Conservation (phyloP, 92 coral and sea anemone species). For the Zoanthus gigantus region DNA sequence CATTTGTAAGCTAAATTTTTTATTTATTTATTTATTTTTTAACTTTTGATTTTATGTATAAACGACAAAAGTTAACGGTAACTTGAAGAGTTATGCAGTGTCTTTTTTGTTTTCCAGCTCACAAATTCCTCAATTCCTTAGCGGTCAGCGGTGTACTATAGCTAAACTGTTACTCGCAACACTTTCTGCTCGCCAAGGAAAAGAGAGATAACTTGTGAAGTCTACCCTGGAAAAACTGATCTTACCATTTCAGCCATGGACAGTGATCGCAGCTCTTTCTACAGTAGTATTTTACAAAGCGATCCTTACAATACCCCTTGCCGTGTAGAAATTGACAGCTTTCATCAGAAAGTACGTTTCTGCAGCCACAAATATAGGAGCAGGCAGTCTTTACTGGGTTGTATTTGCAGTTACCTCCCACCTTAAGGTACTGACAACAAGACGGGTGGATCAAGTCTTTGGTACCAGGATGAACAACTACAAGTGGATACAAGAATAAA, state of each 20-base stretch:
- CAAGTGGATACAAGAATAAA: neutral
- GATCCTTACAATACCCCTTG: constrained; percentile 2
- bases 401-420: constrained; percentile 39
- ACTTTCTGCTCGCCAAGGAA: no score
- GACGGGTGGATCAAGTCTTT: constrained; percentile 36
- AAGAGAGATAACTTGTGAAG: no score
- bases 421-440: constrained; percentile 31
- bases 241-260: constrained; percentile 42
- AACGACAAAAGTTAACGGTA: no score
- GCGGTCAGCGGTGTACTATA: no score
- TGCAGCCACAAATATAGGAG: constrained; percentile 39
- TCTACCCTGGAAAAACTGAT: neutral
- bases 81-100: no score
- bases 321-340: constrained; percentile 2
- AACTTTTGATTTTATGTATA: no score
- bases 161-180: no score
- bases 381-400: constrained; percentile 33
- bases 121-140: no score
- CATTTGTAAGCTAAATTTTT: no score
- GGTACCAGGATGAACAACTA: constrained; percentile 6
- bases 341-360: neutral
- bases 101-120: no score
- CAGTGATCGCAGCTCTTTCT: constrained; percentile 29
- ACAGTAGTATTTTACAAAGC: constrained; percentile 33
- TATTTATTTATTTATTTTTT: no score